A percentile compares a stretch with the other conserved stretches of the same genome.
phyloP scores from a whole-genome alignment of 2,113 vertebrate species.

The Hippotragus niger region DNA sequence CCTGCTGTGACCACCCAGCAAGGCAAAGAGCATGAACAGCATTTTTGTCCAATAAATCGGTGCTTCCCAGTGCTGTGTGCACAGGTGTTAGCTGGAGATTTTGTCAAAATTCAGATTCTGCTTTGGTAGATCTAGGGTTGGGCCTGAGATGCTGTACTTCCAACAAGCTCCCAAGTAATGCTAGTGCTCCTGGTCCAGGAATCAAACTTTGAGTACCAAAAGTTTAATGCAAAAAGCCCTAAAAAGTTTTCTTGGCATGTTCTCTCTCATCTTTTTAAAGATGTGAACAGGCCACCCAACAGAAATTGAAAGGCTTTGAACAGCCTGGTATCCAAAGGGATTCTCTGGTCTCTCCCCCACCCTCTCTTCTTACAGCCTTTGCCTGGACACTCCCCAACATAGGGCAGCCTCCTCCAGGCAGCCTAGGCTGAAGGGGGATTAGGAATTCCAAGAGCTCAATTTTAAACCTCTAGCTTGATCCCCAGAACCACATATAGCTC shows the following conservation, averaged over 20 bases:
- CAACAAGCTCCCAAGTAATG: neutral
- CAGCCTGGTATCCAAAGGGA: neutral
- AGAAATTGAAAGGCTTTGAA: neutral
- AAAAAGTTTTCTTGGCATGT: neutral
- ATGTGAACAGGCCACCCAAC: neutral
- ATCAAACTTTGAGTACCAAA: neutral
- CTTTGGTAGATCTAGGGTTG: neutral
- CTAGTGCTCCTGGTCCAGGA: neutral
- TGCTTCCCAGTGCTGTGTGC: neutral
- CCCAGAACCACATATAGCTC: neutral
- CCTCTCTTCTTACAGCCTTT: neutral
- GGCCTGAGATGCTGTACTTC: neutral
- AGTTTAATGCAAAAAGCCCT: neutral
- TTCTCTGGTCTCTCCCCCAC: neutral
- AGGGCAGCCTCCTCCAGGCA: neutral
- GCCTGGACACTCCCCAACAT: neutral
- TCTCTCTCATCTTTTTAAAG: neutral
- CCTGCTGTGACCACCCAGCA: rapidly evolving
- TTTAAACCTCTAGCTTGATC: neutral
- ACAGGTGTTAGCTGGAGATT: neutral
- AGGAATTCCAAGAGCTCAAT: neutral
- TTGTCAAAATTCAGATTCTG: neutral
- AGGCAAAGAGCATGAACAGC: neutral
- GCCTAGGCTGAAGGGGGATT: neutral
- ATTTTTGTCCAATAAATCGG: neutral